These are phyloP conservation scores for Biston betularia DNA, from an alignment of 2,888 invertebrate species.

Conservation along the genomic window DNA sequence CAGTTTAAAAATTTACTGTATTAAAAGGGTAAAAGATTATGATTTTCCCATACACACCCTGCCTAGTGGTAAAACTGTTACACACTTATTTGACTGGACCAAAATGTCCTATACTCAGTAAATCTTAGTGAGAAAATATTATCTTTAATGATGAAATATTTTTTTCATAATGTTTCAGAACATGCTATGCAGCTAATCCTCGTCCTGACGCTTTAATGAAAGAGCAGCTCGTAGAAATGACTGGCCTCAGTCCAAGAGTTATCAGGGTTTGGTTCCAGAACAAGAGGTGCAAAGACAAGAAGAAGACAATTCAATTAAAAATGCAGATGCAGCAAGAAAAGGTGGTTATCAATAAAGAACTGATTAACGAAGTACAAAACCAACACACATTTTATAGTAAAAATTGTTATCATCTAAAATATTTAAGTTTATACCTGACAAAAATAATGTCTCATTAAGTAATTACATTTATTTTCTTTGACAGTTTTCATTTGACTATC, in stretches of 20 bases:
- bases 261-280: constrained; percentile 99
- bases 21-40: background rate
- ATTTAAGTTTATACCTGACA: background rate
- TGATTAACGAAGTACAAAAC: too few relatives aligned
- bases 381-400: too few relatives aligned
- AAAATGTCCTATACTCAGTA: too few relatives aligned
- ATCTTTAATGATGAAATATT: too few relatives aligned
- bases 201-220: constrained; percentile 99
- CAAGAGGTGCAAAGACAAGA: constrained; percentile 99
- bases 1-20: background rate
- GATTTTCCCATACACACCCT: background rate
- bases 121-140: too few relatives aligned
- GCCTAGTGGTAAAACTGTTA: too few relatives aligned
- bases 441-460: background rate
- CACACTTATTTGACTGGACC: too few relatives aligned
- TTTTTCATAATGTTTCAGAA: constrained; percentile 75
- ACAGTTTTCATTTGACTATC: constrained; percentile 34
- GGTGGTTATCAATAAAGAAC: constrained; percentile 85
- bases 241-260: constrained; percentile 97
- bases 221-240: constrained; percentile 99
- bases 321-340: constrained; percentile 99
- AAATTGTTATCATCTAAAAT: too few relatives aligned
- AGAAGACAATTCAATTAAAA: constrained; percentile 98
- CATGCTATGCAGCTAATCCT: constrained; percentile 99
- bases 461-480: constrained; percentile 4